phyloP scores from a whole-genome alignment of 2,113 vertebrate species.

The Silurus glanis region DNA sequence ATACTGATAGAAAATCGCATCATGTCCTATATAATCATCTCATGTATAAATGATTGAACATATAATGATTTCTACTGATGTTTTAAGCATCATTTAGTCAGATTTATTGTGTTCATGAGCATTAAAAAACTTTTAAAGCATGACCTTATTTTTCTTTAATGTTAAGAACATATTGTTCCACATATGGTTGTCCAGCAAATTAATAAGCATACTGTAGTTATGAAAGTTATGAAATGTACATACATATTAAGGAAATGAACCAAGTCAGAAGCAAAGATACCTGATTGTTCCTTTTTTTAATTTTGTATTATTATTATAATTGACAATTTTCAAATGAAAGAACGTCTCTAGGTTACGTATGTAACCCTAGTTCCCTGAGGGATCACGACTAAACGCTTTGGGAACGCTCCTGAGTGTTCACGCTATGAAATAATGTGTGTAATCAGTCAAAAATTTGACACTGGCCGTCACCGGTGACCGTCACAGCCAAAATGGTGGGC shows the following conservation, averaged over 20 bases:
- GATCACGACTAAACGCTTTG: no score
- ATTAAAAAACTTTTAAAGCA: background rate
- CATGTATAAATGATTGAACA: background rate
- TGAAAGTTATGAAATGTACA: background rate
- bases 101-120: background rate
- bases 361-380: no score
- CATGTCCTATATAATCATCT: no score
- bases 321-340: slow-evolving; percentile 14
- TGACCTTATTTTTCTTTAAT: background rate
- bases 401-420: no score
- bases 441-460: no score
- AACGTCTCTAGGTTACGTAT: background rate
- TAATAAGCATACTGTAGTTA: background rate
- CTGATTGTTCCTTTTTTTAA: background rate
- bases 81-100: background rate
- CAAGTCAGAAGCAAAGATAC: background rate
- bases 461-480: no score
- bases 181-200: background rate
- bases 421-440: no score
- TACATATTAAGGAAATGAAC: background rate
- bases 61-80: background rate
- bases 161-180: background rate
- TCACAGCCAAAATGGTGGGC: no score
- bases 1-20: background rate
- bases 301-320: background rate